Evolutionary conservation across 2,888 invertebrate species (phyloP).

Genomic region (Tromatobia lineatoria): DNA sequence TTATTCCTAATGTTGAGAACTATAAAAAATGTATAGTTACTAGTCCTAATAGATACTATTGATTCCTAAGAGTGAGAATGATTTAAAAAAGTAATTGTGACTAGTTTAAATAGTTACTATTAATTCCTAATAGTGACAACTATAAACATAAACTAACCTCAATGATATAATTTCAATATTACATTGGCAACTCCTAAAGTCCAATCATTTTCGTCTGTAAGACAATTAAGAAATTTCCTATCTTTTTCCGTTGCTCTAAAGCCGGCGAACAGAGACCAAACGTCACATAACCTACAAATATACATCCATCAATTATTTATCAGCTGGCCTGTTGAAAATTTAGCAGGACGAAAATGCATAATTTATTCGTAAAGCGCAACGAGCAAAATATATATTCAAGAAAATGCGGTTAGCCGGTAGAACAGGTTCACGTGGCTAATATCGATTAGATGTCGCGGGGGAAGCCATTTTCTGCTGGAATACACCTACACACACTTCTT

Average conservation of each 20-base stretch:
- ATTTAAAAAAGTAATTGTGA: too few relatives aligned
- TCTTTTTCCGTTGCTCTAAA: neutral
- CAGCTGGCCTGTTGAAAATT: neutral
- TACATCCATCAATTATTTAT: neutral
- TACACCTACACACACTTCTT: slow-evolving; percentile 31
- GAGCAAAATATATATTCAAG: neutral
- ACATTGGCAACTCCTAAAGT: too few relatives aligned
- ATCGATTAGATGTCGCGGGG: slow-evolving; percentile 68
- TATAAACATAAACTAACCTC: too few relatives aligned
- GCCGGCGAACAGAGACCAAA: neutral
- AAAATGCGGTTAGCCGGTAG: neutral
- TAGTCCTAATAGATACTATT: too few relatives aligned
- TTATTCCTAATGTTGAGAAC: too few relatives aligned
- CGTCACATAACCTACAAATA: neutral
- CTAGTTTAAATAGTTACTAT: too few relatives aligned
- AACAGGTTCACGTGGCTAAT: slow-evolving; percentile 52
- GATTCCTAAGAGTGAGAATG: too few relatives aligned
- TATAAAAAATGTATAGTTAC: too few relatives aligned
- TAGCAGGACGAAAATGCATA: neutral
- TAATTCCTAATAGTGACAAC: too few relatives aligned
- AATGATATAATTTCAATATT: too few relatives aligned
- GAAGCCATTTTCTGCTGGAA: slow-evolving; percentile 74
- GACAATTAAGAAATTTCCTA: neutral
- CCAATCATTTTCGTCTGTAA: too few relatives aligned
- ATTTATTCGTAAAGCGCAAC: neutral